Evolutionary conservation across 2,113 vertebrate genomes (phyloP).

Genomic region (Antigone vipio): DNA sequence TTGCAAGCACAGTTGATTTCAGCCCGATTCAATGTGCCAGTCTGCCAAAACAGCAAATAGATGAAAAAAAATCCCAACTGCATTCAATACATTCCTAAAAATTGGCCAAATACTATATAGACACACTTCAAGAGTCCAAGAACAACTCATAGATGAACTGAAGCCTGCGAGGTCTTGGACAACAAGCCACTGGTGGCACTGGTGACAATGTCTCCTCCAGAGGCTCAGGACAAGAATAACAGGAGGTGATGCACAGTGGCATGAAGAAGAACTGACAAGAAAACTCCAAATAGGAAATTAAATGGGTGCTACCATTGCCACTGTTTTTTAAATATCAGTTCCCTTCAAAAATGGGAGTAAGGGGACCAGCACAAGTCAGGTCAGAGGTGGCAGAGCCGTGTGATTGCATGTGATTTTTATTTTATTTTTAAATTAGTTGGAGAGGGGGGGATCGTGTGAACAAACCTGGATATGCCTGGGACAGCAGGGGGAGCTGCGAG

Average conservation of each 20-base stretch:
- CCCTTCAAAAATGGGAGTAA: background rate
- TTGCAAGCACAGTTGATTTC: constrained; percentile 22
- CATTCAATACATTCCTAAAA: background rate
- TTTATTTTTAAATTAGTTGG: background rate
- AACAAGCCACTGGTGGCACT: background rate
- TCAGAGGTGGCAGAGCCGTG: background rate
- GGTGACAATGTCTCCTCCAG: background rate
- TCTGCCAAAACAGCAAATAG: constrained; percentile 8
- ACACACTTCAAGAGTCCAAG: background rate
- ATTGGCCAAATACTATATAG: background rate
- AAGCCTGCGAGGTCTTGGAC: background rate
- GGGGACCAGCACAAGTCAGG: background rate
- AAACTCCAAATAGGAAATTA: background rate
- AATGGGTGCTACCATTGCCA: background rate
- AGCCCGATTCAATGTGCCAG: constrained; percentile 26
- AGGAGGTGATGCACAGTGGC: accelerated
- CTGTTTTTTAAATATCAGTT: background rate
- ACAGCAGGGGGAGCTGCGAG: constrained; percentile 38
- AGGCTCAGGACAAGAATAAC: background rate
- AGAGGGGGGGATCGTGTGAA: background rate
- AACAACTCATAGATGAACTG: background rate
- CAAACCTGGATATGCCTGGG: background rate
- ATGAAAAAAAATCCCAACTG: background rate
- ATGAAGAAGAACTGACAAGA: background rate
- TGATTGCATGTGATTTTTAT: background rate